Base-by-base conservation (phyloP, 2,113 vertebrate species). In the Cochlearius cochlearius region DNA sequence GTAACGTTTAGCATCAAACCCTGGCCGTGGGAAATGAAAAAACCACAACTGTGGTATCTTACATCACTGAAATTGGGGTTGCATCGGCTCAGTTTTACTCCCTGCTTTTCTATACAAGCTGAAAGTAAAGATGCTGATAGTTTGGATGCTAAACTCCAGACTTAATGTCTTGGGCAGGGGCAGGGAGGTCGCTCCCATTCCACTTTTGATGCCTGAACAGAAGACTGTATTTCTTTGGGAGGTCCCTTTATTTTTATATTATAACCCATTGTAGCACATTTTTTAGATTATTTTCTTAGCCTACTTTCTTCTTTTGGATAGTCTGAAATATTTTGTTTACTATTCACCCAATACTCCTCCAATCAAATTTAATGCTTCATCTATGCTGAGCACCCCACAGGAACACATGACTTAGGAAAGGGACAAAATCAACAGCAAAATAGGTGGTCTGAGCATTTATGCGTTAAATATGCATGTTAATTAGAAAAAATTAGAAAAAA, bases 401-500 rank as follows among this genome's bases (percentile, higher is more conserved):
- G 94, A 97, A 13, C 92, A 66, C 26, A 79, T 85, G 97, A 95
- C 94, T 97, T 96, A 58, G 77, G 80, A 95, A 96, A 64, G 88
- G 95, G 94, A 90, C 94, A 96, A 77, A 98, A 85, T 97, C 92
- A 97, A 94, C 92, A 96, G 92, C 96, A 98, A 97, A 97, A 97
- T 92, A 97, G 96, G 94, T 98, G 97, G 96, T 97, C 97, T 97
- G 97, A 96, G 96, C 94, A 94, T 96, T 98, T 98, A 96, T 96
- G 95, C 41, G 2, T 98, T 98, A 98, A 98, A 98, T 98, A 98
- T 98, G 98, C 96, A 97, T 98, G 97, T 98, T 98, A 98, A 98
- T 98, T 98, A 98, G 97, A 95, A 97, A 97, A 98, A 98, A 98
- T 97, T 96, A 97, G 96, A 94, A 97, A 98, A 98, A 98, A 97